Evolutionary conservation across 2,888 invertebrate genomes (phyloP), one percentile per base, ranked within the genome.

Genomic region (Andricus curvator): DNA sequence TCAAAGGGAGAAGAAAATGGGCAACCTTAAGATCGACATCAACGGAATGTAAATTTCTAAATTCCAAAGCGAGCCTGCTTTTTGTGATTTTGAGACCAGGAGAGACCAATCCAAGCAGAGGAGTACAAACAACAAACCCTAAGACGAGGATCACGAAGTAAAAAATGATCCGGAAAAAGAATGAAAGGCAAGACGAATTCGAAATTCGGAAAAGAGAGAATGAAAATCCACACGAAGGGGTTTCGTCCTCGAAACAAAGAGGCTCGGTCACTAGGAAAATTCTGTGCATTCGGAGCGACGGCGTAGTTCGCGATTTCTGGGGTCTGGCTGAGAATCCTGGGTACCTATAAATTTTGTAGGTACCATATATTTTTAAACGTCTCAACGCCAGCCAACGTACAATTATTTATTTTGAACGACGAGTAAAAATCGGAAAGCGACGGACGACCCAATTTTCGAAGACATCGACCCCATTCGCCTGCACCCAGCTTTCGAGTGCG

Each of bases 1-100:
- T 95, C 96, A 95, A 96, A 96, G 96, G 96, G 96, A 96, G 96
- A 96, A 96, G 96, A 96, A 96, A 95, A 95, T 95, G 96, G 96
- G 96, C 96, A 96, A 95, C 95, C 96, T 96, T 96, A 96, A 95
- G 93, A 96, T 96, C 93, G 96, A 95, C 94, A 95, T 96, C 94
- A 94, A 94, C 92, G 94, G 95, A 93, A 96, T 95, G 93, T 95
- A 90, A 91, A 68, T 65, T 74, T 33, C 5, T 2, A 56, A 56
- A 74, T 74, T 74, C 56, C 56, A 56, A 74, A 56, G 33, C 13
- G 33, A 74, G 56, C 33, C 56, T 56, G 74, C 37, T 74, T 74
- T 74, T 56, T 74, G 74, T 74, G 74, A 74, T 74, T 56, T 33
- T n/a, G 56, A 74, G 56, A 25, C n/a, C 51, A 25, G 70, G 29